These are phyloP conservation scores for Caerostris darwini DNA, from an alignment of 1,140 invertebrate genomes.

Conservation along the genomic window DNA sequence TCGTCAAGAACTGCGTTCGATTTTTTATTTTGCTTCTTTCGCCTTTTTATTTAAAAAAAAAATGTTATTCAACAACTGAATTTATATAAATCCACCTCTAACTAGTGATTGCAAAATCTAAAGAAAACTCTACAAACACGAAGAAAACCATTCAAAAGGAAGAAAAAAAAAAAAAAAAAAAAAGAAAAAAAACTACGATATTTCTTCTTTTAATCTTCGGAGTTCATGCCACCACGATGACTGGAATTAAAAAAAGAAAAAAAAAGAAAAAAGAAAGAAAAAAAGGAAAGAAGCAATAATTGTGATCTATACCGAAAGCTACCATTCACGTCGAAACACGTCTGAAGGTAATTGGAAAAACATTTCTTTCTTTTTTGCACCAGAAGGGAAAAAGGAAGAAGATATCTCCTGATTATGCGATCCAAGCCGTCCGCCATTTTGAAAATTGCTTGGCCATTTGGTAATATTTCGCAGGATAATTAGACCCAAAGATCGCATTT, in stretches of 20 bases:
- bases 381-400: not conserved
- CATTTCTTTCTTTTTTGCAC: not conserved
- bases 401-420: slow-evolving; percentile 21
- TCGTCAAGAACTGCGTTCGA: too few relatives aligned
- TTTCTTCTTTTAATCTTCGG: slow-evolving; percentile 45
- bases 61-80: not conserved
- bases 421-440: slow-evolving; percentile 27
- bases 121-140: not conserved
- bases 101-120: not conserved
- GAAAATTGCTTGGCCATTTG: slow-evolving; percentile 50
- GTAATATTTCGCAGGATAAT: too few relatives aligned
- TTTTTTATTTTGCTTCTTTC: too few relatives aligned
- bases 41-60: too few relatives aligned
- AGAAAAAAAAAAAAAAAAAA: too few relatives aligned
- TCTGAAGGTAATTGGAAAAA: slow-evolving; percentile 44
- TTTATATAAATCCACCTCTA: slow-evolving; percentile 26
- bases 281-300: not conserved
- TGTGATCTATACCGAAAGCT: not conserved
- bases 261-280: not conserved
- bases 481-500: too few relatives aligned
- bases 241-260: too few relatives aligned
- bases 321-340: slow-evolving; percentile 23
- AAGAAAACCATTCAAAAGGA: slow-evolving; percentile 3
- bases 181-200: too few relatives aligned
- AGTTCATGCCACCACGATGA: not conserved